Conservation (phyloP, 1,140 invertebrate species). For the Physella acuta region DNA sequence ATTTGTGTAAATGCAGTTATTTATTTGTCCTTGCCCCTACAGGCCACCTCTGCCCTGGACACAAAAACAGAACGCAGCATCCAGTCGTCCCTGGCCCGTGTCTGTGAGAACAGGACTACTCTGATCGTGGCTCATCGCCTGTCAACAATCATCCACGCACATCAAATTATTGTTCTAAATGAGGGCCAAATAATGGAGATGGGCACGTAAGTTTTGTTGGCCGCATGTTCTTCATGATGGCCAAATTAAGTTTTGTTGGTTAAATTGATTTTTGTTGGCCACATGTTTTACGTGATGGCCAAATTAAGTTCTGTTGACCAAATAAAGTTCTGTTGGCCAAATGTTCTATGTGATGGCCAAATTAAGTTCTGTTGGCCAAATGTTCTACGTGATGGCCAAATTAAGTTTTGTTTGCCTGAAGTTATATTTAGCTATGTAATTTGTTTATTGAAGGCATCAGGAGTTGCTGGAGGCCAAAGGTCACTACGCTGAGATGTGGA, state of each 20-base stretch:
- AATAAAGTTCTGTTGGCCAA: too few species aligned
- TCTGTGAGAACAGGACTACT: constrained; percentile 80
- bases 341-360: too few species aligned
- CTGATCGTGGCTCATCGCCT: constrained; percentile 87
- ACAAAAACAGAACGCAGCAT: constrained; percentile 60
- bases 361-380: too few species aligned
- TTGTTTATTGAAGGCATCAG: constrained; percentile 70
- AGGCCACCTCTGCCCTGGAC: constrained; percentile 61
- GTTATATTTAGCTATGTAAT: too few species aligned
- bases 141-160: constrained; percentile 89
- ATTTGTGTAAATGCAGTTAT: too few species aligned
- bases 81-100: constrained; percentile 51
- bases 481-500: constrained; percentile 85
- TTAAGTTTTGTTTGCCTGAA: too few species aligned
- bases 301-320: too few species aligned
- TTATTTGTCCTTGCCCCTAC: not conserved
- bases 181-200: constrained; percentile 89
- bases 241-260: not conserved
- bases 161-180: constrained; percentile 87
- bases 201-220: constrained; percentile 74
- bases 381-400: too few species aligned
- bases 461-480: constrained; percentile 72
- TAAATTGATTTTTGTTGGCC: too few species aligned
- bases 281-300: too few species aligned
- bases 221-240: not conserved